A percentile compares a stretch with the other conserved stretches of the same genome.
phyloP scores from a whole-genome alignment of 2,113 vertebrate species.

The Microcebus lehilahytsara region DNA sequence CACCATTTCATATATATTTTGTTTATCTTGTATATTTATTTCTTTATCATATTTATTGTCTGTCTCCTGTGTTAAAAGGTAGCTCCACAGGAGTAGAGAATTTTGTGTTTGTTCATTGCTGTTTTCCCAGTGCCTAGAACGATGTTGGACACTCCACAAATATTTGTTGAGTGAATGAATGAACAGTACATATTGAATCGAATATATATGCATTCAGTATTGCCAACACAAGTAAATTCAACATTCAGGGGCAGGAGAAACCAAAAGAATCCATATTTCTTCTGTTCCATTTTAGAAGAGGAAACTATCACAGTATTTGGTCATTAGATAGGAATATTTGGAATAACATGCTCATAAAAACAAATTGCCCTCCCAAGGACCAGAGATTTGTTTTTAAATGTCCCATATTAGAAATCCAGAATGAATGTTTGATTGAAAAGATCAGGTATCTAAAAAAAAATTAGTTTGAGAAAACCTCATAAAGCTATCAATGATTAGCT shows the following conservation, averaged over 20 bases:
- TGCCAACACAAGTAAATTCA: neutral
- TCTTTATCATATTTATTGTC: neutral
- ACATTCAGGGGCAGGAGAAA: neutral
- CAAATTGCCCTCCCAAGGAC: neutral
- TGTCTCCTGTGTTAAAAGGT: neutral
- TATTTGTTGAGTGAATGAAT: neutral
- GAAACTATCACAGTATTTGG: slow-evolving; percentile 43
- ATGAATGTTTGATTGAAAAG: neutral
- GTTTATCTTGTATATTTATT: neutral
- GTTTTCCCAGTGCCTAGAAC: neutral
- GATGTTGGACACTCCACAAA: neutral
- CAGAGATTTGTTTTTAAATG: slow-evolving; percentile 5
- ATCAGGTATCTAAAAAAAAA: neutral
- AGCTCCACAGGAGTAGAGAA: neutral
- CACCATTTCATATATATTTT: neutral
- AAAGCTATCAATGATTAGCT: neutral
- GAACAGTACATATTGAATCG: neutral
- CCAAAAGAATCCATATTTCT: neutral
- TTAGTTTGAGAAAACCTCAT: neutral
- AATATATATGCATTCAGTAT: neutral
- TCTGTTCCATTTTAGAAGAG: slow-evolving; percentile 36
- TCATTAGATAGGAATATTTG: slow-evolving; percentile 33
- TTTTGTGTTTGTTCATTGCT: slow-evolving; percentile 7
- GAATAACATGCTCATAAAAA: slow-evolving; percentile 22
- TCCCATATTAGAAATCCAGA: neutral